phyloP scores from a whole-genome alignment of 1,140 invertebrate species.

The Sogatella furcifera region DNA sequence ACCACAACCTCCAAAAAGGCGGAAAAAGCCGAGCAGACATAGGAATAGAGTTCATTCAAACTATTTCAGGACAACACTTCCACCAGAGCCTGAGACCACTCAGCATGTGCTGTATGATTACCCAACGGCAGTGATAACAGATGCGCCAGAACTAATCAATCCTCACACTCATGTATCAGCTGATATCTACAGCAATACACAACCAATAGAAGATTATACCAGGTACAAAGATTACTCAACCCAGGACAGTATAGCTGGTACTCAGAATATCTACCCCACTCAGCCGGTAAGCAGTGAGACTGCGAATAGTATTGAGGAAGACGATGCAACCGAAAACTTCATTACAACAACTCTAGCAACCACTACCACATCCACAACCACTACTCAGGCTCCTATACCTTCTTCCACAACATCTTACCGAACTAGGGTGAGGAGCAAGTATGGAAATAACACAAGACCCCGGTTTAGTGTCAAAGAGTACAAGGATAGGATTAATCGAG shows the following conservation, averaged over 20 bases:
- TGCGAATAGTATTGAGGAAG: neutral
- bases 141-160: neutral
- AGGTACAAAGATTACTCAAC: neutral
- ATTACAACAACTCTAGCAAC: constrained; percentile 9
- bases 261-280: constrained; percentile 8
- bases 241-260: constrained; percentile 3
- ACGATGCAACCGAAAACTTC: neutral
- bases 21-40: neutral
- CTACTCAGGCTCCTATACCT: constrained; percentile 2
- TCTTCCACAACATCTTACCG: neutral
- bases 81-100: constrained; percentile 1
- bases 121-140: neutral
- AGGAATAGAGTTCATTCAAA: neutral
- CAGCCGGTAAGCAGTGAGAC: constrained; percentile 5
- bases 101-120: neutral
- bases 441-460: constrained; percentile 22
- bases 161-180: neutral
- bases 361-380: constrained; percentile 13
- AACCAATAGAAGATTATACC: constrained; percentile 1
- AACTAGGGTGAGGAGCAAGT: constrained; percentile 18
- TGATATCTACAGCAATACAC: neutral
- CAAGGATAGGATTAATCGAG: constrained; percentile 33
- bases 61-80: neutral
- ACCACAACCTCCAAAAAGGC: neutral
- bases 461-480: constrained; percentile 34